phyloP scores from a whole-genome alignment of 2,797 vertebrate species.

The Crenichthys baileyi region DNA sequence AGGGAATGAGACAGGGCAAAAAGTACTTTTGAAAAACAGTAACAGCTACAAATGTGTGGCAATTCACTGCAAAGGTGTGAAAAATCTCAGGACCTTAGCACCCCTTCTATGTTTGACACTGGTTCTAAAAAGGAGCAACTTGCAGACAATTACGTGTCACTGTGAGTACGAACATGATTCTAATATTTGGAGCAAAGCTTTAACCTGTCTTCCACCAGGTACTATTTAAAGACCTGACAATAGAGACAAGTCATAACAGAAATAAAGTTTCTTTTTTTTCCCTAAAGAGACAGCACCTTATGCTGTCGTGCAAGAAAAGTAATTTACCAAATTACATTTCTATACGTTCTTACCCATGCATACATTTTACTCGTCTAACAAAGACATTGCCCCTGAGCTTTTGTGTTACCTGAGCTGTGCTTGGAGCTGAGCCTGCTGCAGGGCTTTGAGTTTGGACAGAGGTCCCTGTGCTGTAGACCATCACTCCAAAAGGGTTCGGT shows the following conservation, averaged over 20 bases:
- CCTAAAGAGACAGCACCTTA: background rate
- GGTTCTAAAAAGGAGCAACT: conserved; percentile 11
- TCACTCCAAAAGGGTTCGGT: conserved; percentile 81
- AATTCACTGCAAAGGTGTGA: conserved; percentile 32
- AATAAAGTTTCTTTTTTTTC: conserved; percentile 1
- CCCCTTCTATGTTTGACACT: conserved; percentile 13
- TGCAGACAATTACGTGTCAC: conserved; percentile 4
- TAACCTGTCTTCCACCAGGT: background rate
- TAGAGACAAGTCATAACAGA: conserved; percentile 8
- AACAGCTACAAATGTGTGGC: conserved; percentile 10
- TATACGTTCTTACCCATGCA: background rate
- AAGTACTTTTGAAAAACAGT: conserved; percentile 14
- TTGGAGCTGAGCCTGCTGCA: conserved; percentile 25
- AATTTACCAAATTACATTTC: background rate
- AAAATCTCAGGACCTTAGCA: conserved; percentile 18
- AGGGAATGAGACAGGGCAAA: background rate
- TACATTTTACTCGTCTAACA: conserved; percentile 21
- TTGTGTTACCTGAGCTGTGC: conserved; percentile 58
- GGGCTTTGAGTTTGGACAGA: conserved; percentile 61
- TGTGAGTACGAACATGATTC: background rate
- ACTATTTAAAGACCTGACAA: background rate
- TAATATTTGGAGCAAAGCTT: conserved; percentile 1
- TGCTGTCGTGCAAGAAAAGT: background rate
- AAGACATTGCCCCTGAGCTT: conserved; percentile 32
- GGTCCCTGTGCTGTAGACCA: conserved; percentile 83